Conservation (phyloP, 2,797 vertebrate species). For the Pantherophis alleghaniensis region DNA sequence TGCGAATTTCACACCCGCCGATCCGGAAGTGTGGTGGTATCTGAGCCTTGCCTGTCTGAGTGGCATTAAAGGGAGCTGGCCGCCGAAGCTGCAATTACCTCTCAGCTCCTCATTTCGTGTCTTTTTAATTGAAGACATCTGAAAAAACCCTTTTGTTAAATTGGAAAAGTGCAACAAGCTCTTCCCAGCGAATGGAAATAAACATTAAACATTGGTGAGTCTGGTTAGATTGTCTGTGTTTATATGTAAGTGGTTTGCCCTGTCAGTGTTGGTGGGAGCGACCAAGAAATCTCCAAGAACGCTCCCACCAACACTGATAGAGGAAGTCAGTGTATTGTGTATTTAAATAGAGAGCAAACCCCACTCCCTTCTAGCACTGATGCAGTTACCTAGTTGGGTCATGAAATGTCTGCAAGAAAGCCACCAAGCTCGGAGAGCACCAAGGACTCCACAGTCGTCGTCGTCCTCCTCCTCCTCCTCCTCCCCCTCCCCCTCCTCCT, state of each 20-base stretch:
- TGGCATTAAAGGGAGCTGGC: neutral
- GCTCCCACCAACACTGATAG: no score
- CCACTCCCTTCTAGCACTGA: no score
- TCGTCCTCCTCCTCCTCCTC: no score
- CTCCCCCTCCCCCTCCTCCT: no score
- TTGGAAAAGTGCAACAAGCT: neutral
- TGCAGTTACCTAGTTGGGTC: no score
- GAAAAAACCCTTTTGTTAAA: neutral
- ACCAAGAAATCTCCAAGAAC: no score
- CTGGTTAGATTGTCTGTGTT: neutral
- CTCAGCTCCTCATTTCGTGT: neutral
- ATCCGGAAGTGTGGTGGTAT: neutral
- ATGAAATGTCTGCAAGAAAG: no score
- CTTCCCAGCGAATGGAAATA: neutral
- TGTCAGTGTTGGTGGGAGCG: neutral
- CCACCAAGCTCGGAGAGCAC: no score
- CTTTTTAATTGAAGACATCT: neutral
- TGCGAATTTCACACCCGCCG: neutral
- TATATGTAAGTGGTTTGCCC: no score
- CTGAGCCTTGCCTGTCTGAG: neutral
- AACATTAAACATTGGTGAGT: neutral
- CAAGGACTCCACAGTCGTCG: no score
- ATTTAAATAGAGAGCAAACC: no score
- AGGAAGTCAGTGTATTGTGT: no score
- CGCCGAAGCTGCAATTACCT: neutral